Conservation (phyloP, 2,797 vertebrate genomes). For the Molossus molossus region DNA sequence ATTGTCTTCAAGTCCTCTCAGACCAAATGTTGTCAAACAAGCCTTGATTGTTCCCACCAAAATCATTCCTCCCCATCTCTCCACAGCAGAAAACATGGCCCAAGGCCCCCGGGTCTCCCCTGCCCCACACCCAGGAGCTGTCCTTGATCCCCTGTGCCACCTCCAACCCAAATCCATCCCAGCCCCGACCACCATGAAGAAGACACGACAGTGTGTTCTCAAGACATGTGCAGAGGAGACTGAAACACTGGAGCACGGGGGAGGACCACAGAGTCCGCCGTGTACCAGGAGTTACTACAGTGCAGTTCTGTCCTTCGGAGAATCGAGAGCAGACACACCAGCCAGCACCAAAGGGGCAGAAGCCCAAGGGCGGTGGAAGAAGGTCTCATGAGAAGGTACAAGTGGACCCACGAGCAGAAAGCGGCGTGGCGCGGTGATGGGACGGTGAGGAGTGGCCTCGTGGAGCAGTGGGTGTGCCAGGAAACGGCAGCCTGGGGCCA, state of each 20-base stretch:
- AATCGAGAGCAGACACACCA: not conserved
- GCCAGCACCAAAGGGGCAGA: not conserved
- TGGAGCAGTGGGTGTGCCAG: not conserved
- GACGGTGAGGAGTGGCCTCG: fast-evolving
- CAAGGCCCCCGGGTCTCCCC: not conserved
- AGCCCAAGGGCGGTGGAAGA: not conserved
- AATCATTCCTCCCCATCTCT: not conserved
- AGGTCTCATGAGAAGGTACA: not conserved
- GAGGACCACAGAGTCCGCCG: fast-evolving
- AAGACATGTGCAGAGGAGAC: not conserved
- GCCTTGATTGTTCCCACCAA: not conserved
- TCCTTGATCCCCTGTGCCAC: not conserved
- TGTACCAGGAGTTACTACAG: not conserved
- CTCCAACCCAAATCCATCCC: not conserved
- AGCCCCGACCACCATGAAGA: not conserved
- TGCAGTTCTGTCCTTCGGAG: not conserved
- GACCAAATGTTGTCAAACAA: not conserved
- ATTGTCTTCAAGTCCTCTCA: not conserved
- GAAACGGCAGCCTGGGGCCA: not conserved
- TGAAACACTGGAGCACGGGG: not conserved
- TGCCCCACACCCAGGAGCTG: too few species aligned
- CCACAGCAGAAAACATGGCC: not conserved
- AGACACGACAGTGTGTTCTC: not conserved
- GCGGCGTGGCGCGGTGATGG: fast-evolving
- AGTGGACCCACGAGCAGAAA: not conserved